Evolutionary conservation across 2,888 invertebrate species (phyloP), one percentile per base, ranked within the genome.

Genomic region (Polymixis flavicincta): DNA sequence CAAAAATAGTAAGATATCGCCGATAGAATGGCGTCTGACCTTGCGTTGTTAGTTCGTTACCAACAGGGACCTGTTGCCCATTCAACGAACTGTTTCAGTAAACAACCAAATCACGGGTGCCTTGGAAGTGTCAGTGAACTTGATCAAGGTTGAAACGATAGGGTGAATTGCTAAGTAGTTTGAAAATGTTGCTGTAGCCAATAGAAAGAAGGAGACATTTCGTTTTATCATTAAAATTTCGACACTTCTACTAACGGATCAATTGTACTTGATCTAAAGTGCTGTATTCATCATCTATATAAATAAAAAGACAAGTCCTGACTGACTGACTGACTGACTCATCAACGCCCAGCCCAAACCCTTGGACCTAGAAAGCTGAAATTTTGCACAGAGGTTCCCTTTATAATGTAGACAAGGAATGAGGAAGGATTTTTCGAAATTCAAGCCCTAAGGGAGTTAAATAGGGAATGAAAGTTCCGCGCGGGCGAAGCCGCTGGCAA

Each of bases 71-170:
- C 72, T 76, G 70, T 76, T 74, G 82, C 68, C 32, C 25, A 67
- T 60, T 71, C 67, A 79, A 77, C 42, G 65, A 85, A 79, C 77
- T 76, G 71, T 59, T 79, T 64, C 28, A 55, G 55, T 67, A 83
- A 83, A 85, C 60, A 64, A 68, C 25, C 28, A 52, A 66, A 54
- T 63, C 37, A 63, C 54, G 55, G 48, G 19, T 61, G 66, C 65
- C 32, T 45, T 52, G 59, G 8, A 17, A 25, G 37, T 65, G 71
- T 78, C 66, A 83, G 8, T 65, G 64, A 60, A 80, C 83, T 77
- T 50, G 22, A 77, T 77, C 64, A 45, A 69, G 78, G 63, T 69
- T 68, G 0, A 59, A 52, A 50, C 22, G 45, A 52, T 28, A 61
- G 74, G 61, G 37, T 50, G 22, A 22, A 59, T 9, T n/a, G n/a